A percentile compares a stretch with the other conserved stretches of the same genome.
Conservation (phyloP, 2,797 vertebrate genomes). For the Sebastes oblongus region DNA sequence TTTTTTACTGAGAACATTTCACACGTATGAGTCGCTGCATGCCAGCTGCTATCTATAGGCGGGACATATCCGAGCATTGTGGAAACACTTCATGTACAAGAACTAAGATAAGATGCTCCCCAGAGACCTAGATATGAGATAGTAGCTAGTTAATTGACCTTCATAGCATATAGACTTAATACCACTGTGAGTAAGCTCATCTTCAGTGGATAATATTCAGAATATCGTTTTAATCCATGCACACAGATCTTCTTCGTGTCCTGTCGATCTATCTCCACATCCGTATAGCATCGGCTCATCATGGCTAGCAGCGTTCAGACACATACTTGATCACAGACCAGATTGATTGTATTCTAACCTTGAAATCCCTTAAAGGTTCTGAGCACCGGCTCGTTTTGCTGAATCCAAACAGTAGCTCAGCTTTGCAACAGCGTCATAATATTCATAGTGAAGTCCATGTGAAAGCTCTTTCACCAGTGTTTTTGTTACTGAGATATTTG, state of each 20-base stretch:
- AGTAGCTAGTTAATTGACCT: not conserved
- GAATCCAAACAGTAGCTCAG: slow-evolving; percentile 14
- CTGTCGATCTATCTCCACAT: not conserved
- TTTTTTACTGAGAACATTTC: slow-evolving; percentile 38
- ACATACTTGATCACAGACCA: not conserved
- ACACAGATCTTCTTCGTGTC: not conserved
- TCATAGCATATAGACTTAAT: not conserved
- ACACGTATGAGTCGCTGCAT: slow-evolving; percentile 21
- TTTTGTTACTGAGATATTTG: slow-evolving; percentile 16
- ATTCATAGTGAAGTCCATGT: slow-evolving; percentile 4
- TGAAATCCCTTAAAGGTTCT: slow-evolving; percentile 5
- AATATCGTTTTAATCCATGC: not conserved
- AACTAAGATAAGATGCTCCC: slow-evolving; percentile 1
- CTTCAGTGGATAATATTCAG: not conserved
- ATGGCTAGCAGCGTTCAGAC: not conserved
- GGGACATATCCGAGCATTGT: not conserved
- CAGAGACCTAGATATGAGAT: not conserved
- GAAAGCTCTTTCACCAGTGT: not conserved
- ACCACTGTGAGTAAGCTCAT: not conserved
- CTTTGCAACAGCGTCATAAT: not conserved
- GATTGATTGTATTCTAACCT: slow-evolving; percentile 38
- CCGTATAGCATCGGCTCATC: not conserved
- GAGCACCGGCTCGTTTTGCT: not conserved
- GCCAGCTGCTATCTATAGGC: slow-evolving; percentile 11
- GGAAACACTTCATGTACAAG: slow-evolving; percentile 5